These are phyloP conservation scores for Pegea sp. DNA, from an alignment of 23 tunicate species.

Conservation along the genomic window DNA sequence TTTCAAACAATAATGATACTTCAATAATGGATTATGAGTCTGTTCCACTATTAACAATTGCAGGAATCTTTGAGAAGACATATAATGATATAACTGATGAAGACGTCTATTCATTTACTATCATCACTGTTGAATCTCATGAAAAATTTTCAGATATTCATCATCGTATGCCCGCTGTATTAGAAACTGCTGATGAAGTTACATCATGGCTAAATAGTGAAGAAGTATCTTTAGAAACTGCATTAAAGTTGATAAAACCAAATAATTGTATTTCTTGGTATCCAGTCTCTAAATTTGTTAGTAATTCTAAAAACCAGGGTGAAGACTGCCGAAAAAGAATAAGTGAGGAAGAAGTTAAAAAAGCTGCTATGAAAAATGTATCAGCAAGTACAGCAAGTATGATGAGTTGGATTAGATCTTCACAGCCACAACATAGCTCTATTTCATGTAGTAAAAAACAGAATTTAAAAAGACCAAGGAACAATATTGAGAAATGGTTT, in stretches of 20 bases:
- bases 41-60: conserved; percentile 35
- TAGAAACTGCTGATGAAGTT: conserved; percentile 50
- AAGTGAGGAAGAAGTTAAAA: neutral
- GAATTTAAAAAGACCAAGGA: neutral
- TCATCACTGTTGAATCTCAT: conserved; percentile 82
- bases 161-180: conserved; percentile 84
- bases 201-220: conserved; percentile 35
- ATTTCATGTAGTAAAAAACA: neutral
- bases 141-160: conserved; percentile 44
- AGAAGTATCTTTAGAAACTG: conserved; percentile 48
- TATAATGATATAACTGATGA: conserved; percentile 18
- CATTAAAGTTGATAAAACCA: conserved; percentile 40
- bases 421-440: neutral
- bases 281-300: conserved; percentile 54
- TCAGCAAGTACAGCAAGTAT: neutral
- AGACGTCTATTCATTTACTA: conserved; percentile 51
- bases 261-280: conserved; percentile 46
- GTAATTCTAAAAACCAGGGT: conserved; percentile 49
- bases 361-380: neutral
- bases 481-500: neutral
- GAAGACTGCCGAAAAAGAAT: conserved; percentile 7
- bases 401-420: conserved; percentile 1
- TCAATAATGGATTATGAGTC: too few relatives aligned
- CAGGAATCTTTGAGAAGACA: conserved; percentile 71
- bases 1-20: conserved; percentile 4